A percentile compares a stretch with the other conserved stretches of the same genome.
Evolutionary conservation across 2,888 invertebrate genomes (phyloP).

Genomic region (Acleris laterana): DNA sequence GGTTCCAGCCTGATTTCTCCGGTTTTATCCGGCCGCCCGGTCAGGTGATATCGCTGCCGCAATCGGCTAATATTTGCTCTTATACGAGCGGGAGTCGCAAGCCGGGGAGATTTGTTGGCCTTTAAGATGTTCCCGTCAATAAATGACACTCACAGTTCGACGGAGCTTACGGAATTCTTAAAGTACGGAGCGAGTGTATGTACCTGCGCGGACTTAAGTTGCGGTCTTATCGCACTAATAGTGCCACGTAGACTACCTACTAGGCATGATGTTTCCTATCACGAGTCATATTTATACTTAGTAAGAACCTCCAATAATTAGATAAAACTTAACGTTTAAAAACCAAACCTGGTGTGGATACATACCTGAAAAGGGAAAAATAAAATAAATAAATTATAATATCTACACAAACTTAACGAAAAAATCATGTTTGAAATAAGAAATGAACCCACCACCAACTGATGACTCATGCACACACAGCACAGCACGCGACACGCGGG

Average conservation of each 20-base stretch:
- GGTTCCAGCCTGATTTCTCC: background rate
- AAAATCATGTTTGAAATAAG: background rate
- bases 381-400: background rate
- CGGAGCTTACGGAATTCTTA: background rate
- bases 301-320: too few relatives aligned
- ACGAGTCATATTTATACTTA: too few relatives aligned
- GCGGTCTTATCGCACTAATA: too few relatives aligned
- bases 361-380: constrained; percentile 28
- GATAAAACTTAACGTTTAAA: background rate
- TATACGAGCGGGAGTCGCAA: constrained; percentile 1
- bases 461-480: constrained; percentile 13
- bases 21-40: constrained; percentile 7
- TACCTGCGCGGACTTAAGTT: background rate
- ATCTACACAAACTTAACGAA: too few relatives aligned
- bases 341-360: constrained; percentile 21
- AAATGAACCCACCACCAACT: constrained; percentile 13
- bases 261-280: too few relatives aligned
- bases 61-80: constrained; percentile 26
- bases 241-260: too few relatives aligned
- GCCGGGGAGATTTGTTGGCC: constrained; percentile 8
- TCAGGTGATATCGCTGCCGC: constrained; percentile 6
- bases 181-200: background rate
- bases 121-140: background rate
- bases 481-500: background rate
- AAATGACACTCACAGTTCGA: background rate